Evolutionary conservation across 2,888 invertebrate species (phyloP).

Genomic region (Choristoneura rosaceana): DNA sequence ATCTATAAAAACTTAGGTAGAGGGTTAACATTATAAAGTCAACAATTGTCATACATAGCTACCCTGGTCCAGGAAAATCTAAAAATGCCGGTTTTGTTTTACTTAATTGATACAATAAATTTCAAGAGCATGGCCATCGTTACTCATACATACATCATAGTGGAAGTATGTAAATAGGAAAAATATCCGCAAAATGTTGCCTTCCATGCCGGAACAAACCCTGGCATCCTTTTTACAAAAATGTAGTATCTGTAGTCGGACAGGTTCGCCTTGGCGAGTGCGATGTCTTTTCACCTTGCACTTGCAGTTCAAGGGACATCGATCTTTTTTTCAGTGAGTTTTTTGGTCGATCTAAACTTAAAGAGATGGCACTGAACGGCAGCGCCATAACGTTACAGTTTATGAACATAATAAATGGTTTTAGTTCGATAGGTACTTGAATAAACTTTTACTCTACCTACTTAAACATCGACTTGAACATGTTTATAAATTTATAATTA

Average conservation of each 20-base stretch:
- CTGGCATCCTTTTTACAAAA: constrained; percentile 27
- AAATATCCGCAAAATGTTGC: constrained; percentile 12
- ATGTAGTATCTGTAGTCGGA: constrained; percentile 26
- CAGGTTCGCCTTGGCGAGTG: constrained; percentile 58
- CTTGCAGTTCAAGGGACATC: constrained; percentile 55
- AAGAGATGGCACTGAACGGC: constrained; percentile 22
- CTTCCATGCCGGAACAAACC: constrained; percentile 29
- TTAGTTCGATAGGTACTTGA: too few species aligned
- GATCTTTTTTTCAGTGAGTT: constrained; percentile 48
- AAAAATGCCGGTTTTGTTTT: neutral
- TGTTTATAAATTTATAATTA: too few species aligned
- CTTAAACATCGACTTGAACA: too few species aligned
- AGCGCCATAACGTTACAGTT: neutral
- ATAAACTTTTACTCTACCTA: too few species aligned
- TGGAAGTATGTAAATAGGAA: constrained; percentile 16
- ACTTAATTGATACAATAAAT: constrained; percentile 10
- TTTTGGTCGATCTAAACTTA: constrained; percentile 51
- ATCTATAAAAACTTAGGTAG: neutral
- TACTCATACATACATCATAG: neutral
- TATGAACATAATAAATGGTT: neutral
- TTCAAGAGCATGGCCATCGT: constrained; percentile 25
- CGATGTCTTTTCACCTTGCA: constrained; percentile 62
- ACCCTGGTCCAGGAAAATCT: constrained; percentile 1
- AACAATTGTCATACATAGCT: neutral
- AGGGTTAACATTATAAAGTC: neutral